A percentile compares a stretch with the other conserved stretches of the same genome.
phyloP scores from a whole-genome alignment of 2,113 vertebrate species.

The Oxygymnocypris stewartii region DNA sequence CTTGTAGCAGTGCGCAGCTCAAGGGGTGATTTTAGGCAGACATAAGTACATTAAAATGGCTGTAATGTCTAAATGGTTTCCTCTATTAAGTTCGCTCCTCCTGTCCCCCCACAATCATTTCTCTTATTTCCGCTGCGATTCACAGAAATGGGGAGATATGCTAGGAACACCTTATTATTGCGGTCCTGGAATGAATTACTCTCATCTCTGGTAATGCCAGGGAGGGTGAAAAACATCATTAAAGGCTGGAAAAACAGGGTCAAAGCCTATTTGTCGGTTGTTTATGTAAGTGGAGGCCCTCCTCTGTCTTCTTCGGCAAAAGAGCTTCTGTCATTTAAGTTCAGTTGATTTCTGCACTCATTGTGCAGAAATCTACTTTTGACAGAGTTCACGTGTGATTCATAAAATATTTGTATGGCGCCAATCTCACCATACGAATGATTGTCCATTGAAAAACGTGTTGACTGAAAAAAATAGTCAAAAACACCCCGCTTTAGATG shows the following conservation, averaged over 20 bases:
- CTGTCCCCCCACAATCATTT: conserved; percentile 71
- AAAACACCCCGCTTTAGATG: no score
- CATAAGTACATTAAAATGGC: conserved; percentile 75
- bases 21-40: conserved; percentile 69
- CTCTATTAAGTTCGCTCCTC: conserved; percentile 71
- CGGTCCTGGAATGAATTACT: conserved; percentile 72
- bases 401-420: no score
- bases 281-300: conserved; percentile 61
- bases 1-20: conserved; percentile 47
- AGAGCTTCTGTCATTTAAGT: not conserved
- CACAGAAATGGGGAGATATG: conserved; percentile 63
- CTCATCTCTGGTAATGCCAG: conserved; percentile 68
- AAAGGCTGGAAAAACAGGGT: conserved; percentile 60
- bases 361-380: no score
- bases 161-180: conserved; percentile 60
- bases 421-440: no score
- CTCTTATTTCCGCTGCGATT: conserved; percentile 72
- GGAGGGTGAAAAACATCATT: conserved; percentile 60
- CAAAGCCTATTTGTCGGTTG: conserved; percentile 62
- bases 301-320: conserved; percentile 28
- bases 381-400: no score
- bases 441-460: no score
- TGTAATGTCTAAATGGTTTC: conserved; percentile 75
- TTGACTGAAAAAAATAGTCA: no score
- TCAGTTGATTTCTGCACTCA: not conserved